Evolutionary conservation across 2,888 invertebrate genomes (phyloP).

Genomic region (Pegoplata infirma): DNA sequence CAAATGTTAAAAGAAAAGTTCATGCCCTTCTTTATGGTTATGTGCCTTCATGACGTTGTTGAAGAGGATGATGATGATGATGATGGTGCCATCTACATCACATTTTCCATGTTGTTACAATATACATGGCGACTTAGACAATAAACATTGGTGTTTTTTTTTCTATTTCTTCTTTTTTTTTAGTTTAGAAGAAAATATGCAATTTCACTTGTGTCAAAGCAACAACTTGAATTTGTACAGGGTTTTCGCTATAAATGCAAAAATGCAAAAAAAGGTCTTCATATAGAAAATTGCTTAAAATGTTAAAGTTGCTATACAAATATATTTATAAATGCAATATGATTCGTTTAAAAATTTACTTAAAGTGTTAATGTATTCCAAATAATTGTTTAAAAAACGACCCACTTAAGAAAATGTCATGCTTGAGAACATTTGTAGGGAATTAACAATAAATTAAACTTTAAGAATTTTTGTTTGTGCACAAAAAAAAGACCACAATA

Average conservation of each 20-base stretch:
- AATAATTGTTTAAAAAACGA: background rate
- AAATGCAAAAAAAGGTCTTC: constrained; percentile 25
- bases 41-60: constrained; percentile 35
- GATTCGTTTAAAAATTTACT: background rate
- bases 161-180: background rate
- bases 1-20: constrained; percentile 63
- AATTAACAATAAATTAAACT: no score
- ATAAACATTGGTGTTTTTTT: constrained; percentile 14
- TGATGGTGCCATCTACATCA: constrained; percentile 58
- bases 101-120: constrained; percentile 24
- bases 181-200: constrained; percentile 25
- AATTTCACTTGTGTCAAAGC: constrained; percentile 58
- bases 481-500: no score
- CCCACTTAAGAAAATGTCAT: constrained; percentile 6
- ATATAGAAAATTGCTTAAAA: constrained; percentile 18
- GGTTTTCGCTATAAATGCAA: background rate
- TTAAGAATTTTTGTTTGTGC: no score
- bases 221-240: constrained; percentile 9
- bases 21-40: constrained; percentile 62
- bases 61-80: constrained; percentile 5
- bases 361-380: constrained; percentile 7
- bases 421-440: no score
- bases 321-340: background rate
- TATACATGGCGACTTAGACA: background rate
- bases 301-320: constrained; percentile 16